Evolutionary conservation across 2,888 invertebrate species (phyloP).

Genomic region (Clanis bilineata): DNA sequence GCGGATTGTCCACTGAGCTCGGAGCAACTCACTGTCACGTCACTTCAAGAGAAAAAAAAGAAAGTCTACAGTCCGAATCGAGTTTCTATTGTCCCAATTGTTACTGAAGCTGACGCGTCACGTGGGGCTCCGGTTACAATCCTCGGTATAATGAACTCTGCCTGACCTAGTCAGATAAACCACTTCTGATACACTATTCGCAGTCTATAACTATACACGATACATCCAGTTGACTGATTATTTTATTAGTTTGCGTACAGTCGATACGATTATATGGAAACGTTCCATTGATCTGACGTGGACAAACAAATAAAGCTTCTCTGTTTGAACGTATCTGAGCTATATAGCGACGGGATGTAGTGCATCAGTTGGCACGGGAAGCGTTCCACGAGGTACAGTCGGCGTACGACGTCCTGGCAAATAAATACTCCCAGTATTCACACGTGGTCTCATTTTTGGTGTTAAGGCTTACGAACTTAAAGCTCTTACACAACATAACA

Average conservation of each 20-base stretch:
- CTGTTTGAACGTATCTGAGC: not conserved
- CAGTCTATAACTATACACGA: not conserved
- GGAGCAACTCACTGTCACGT: not conserved
- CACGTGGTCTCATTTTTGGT: too few species aligned
- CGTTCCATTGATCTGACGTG: constrained; percentile 12
- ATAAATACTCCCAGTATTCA: too few species aligned
- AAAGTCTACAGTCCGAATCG: not conserved
- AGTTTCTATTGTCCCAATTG: not conserved
- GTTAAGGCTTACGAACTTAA: too few species aligned
- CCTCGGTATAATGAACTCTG: not conserved
- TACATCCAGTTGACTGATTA: not conserved
- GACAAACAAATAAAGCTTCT: constrained; percentile 11
- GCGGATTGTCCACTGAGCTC: constrained; percentile 9
- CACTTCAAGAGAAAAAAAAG: not conserved
- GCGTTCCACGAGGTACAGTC: not conserved
- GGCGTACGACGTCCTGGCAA: too few species aligned
- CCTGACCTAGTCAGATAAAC: not conserved
- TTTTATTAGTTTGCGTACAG: constrained; percentile 4
- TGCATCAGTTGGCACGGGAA: not conserved
- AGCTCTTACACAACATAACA: too few species aligned
- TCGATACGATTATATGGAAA: constrained; percentile 2
- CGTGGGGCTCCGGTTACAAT: not conserved
- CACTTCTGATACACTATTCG: not conserved
- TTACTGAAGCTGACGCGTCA: not conserved
- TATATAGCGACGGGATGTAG: not conserved